Base-by-base conservation (phyloP, 1,140 invertebrate genomes). In the Protaetia brevitarsis region DNA sequence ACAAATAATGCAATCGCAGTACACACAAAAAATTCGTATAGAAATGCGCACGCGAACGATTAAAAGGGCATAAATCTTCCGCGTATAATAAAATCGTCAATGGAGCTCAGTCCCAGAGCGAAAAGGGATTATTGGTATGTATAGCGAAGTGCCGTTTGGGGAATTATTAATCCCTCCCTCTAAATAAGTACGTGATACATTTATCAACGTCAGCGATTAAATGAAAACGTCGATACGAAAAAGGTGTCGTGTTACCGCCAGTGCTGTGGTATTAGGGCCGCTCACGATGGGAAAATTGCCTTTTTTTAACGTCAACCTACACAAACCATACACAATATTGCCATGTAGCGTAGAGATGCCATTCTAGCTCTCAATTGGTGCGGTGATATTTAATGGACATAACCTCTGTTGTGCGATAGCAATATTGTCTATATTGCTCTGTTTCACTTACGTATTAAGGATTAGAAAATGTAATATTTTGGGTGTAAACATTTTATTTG, bases 161-260 rank as follows among this genome's bases (percentile, higher is more conserved):
- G 19, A 51, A 51, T 51, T 51, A 51, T 51, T 51, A 51, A 51
- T 51, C 41, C 41, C 41, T n/a, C n/a, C n/a, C 1, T 19, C 41
- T 51, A 51, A 51, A 51, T 51, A 51, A 51, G 41, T 51, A 51
- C 41, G 41, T 51, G 41, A 51, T 51, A 51, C 41, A 51, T 51
- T 51, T 51, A 51, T 51, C 41, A 51, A 51, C 26, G 41, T 51
- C 41, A 51, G 41, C 41, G 41, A 51, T 51, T 51, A 51, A 51
- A 51, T 51, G 41, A 51, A 51, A 21, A 51, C 26, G 21, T 10
- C 41, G 41, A 51, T 23, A 19, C 41, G 41, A 23, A 51, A 51
- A 51, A 51, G 41, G 41, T 51, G 19, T 51, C 41, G 41, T 51
- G 11, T 51, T 10, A 23, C 41, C 5, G 37, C n/a, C n/a, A n/a